These are phyloP conservation scores for Chromoteleia sp. DNA, from an alignment of 2,888 invertebrate genomes.

Conservation along the genomic window DNA sequence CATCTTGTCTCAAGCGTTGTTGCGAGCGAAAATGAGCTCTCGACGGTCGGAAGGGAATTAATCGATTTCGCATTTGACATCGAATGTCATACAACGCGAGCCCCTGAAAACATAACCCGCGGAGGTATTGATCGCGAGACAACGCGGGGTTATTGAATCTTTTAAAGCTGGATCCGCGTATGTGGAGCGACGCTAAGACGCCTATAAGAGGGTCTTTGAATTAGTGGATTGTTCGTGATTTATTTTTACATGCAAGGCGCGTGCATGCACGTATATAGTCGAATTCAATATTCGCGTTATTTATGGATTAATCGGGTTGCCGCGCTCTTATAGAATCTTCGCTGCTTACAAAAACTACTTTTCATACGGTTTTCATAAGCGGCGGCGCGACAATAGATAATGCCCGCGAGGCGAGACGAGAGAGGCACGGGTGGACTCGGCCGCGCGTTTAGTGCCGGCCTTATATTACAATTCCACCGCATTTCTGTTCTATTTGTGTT, in stretches of 20 bases:
- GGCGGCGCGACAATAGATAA: conserved; percentile 51
- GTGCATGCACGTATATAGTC: conserved; percentile 26
- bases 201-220: conserved; percentile 49
- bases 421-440: not conserved
- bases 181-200: conserved; percentile 49
- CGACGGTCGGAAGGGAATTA: conserved; percentile 33
- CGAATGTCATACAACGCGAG: conserved; percentile 19
- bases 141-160: conserved; percentile 50
- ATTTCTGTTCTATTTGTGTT: too few species aligned
- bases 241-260: conserved; percentile 47
- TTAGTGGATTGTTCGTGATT: conserved; percentile 59
- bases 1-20: conserved; percentile 38
- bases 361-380: conserved; percentile 60
- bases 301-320: conserved; percentile 62
- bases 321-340: conserved; percentile 47
- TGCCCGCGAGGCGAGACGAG: conserved; percentile 1
- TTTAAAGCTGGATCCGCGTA: conserved; percentile 52
- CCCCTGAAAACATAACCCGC: conserved; percentile 25
- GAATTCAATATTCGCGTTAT: conserved; percentile 65
- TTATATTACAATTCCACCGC: conserved; percentile 31
- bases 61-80: conserved; percentile 56
- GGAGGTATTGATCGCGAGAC: conserved; percentile 40
- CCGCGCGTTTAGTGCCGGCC: conserved; percentile 30
- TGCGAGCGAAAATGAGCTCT: conserved; percentile 41
- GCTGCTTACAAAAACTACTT: conserved; percentile 52